Percentiles rank a stretch among this genome's conserved stretches.
These are phyloP conservation scores for Scatophagus argus DNA, from an alignment of 2,113 vertebrate genomes.

Conservation along the genomic window DNA sequence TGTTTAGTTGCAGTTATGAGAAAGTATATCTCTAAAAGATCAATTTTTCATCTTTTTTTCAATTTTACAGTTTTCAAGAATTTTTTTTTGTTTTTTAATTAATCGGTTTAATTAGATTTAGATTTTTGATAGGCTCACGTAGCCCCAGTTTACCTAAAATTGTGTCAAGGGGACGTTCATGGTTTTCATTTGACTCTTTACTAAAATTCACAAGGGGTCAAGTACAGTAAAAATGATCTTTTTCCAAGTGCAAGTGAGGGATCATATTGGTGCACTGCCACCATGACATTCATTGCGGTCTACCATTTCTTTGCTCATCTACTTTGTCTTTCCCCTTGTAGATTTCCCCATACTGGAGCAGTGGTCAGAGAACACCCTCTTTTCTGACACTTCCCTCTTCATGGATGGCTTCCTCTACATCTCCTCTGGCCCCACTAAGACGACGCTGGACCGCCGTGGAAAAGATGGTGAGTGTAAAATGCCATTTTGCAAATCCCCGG, in stretches of 20 bases:
- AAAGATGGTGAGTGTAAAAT: slow-evolving; percentile 88
- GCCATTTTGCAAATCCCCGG: slow-evolving; percentile 11
- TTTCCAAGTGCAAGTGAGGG: not conserved
- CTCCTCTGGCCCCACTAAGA: slow-evolving; percentile 82
- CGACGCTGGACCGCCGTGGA: slow-evolving; percentile 86
- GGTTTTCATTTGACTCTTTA: not conserved
- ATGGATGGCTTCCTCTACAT: slow-evolving; percentile 95
- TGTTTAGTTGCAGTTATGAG: not conserved
- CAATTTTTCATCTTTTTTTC: not conserved
- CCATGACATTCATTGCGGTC: not conserved
- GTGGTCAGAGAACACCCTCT: slow-evolving; percentile 81
- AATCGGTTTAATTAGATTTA: not conserved
- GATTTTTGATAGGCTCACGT: not conserved
- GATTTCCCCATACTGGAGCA: slow-evolving; percentile 89
- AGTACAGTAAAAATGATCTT: not conserved
- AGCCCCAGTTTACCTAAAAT: not conserved
- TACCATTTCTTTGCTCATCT: slow-evolving; percentile 26
- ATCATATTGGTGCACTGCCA: not conserved
- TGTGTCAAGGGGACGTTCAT: not conserved
- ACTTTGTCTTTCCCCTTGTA: slow-evolving; percentile 54
- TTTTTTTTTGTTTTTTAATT: too few species aligned
- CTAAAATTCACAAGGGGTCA: not conserved
- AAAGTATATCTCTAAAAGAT: not conserved
- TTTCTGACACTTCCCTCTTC: slow-evolving; percentile 84
- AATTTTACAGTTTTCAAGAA: too few species aligned